Conservation (phyloP, 2,113 vertebrate genomes). For the Protobothrops mucrosquamatus region DNA sequence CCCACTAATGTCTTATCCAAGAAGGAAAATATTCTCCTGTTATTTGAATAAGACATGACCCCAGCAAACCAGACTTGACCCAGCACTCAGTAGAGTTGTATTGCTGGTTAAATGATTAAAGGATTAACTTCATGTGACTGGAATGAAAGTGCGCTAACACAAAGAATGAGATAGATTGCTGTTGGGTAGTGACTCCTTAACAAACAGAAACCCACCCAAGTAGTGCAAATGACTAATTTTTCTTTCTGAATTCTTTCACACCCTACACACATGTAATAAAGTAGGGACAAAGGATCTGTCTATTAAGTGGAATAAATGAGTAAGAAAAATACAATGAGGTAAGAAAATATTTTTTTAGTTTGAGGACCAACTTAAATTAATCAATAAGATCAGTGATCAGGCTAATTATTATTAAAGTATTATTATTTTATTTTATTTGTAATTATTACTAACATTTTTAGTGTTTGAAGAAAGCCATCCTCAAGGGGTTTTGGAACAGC, state of each 20-base stretch:
- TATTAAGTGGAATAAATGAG: conserved; percentile 41
- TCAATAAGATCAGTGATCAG: neutral
- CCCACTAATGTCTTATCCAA: neutral
- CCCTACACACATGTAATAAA: conserved; percentile 64
- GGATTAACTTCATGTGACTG: conserved; percentile 33
- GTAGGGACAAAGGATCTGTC: conserved; percentile 38
- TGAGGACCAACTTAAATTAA: neutral
- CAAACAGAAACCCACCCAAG: conserved; percentile 63
- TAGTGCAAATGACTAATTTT: conserved; percentile 63
- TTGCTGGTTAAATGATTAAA: conserved; percentile 25
- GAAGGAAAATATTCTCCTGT: conserved; percentile 1
- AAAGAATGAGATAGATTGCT: conserved; percentile 27
- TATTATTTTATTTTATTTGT: neutral
- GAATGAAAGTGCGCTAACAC: neutral
- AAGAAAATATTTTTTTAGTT: neutral
- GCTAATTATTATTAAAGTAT: neutral
- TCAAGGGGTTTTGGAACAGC: neutral
- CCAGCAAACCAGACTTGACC: neutral
- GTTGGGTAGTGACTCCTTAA: conserved; percentile 25
- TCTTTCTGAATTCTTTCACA: conserved; percentile 35
- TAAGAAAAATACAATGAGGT: neutral
- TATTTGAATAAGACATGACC: conserved; percentile 21
- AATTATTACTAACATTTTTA: neutral
- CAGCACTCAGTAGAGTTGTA: neutral
- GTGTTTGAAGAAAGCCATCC: neutral